Percentiles rank a stretch among this genome's conserved stretches.
These are phyloP conservation scores for Esperia sulphurella DNA, from an alignment of 2,888 invertebrate species.

Conservation along the genomic window DNA sequence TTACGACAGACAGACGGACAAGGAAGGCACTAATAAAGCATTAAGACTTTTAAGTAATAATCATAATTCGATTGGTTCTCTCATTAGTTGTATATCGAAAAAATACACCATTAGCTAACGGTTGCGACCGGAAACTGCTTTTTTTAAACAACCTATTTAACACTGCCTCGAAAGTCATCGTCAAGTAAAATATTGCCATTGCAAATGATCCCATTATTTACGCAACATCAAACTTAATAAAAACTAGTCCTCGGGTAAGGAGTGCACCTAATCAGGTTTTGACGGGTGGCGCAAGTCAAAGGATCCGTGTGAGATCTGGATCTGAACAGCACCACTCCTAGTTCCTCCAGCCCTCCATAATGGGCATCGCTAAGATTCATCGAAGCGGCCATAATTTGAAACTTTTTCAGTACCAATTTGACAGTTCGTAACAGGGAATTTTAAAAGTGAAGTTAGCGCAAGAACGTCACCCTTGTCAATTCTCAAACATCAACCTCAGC, in stretches of 20 bases:
- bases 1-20: background rate
- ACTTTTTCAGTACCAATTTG: no score
- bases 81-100: conserved; percentile 7
- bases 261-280: conserved; percentile 33
- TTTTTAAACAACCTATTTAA: conserved; percentile 28
- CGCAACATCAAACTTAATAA: conserved; percentile 47
- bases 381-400: no score
- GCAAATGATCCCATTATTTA: conserved; percentile 52
- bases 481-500: no score
- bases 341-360: no score
- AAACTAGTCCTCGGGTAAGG: conserved; percentile 28
- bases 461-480: no score
- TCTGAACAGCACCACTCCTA: no score
- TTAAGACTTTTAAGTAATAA: conserved; percentile 5
- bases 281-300: background rate
- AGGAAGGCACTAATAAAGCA: conserved; percentile 12
- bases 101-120: conserved; percentile 30
- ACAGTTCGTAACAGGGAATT: no score
- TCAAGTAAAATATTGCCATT: conserved; percentile 42
- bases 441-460: no score
- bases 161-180: conserved; percentile 17
- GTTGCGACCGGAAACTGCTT: conserved; percentile 49
- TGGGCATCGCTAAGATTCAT: no score
- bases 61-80: conserved; percentile 3
- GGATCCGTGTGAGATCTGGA: background rate